Evolutionary conservation across 2,113 vertebrate genomes (phyloP), one percentile per base, ranked within the genome.

Genomic region (Salvelinus namaycush): DNA sequence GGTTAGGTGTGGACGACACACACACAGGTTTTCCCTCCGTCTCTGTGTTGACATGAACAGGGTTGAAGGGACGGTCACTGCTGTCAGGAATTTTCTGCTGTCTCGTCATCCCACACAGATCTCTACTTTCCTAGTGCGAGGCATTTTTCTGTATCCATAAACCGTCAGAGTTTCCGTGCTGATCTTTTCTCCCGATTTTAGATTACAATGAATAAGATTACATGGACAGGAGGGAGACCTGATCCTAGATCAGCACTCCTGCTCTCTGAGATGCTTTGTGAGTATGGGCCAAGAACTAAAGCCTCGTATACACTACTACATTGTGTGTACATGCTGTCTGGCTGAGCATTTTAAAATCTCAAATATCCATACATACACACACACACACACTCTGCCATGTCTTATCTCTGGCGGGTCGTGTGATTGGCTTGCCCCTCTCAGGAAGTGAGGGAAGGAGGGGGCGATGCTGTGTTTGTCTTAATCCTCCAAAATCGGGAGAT

Each of bases 391-490:
- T 76, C 20, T 74, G 48, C 54, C 57, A 34, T 11, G 31, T n/a
- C 49, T 76, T 79, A 74, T 78, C 54, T 49, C 13, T 26, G 27
- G 29, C 54, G 51, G 14, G 7, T 44, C 20, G 3, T 73, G 72
- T 68, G 49, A 76, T 73, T 70, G 65, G 69, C 76, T 68, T 68
- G 3, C 31, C 44, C 8, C 26, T 74, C 69, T 29, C 29, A 70
- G 78, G 75, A 83, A 85, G 68, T 70, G 48, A 57, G 39, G 8
- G 11, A 44, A 9, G 39, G 39, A 44, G 39, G 54, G 4, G 44
- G 57, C 67, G 26, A 70, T 67, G 34, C 44, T 13, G 3, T 80
- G 68, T 77, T 79, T 67, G 51, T 75, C 57, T 73, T 79, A 83
- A 84, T 81, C 57, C 73, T 68, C 66, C 66, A 39, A 39, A 57